A percentile compares a stretch with the other conserved stretches of the same genome.
These are phyloP conservation scores for Abrostola triplasia DNA, from an alignment of 2,888 invertebrate genomes.

Conservation along the genomic window DNA sequence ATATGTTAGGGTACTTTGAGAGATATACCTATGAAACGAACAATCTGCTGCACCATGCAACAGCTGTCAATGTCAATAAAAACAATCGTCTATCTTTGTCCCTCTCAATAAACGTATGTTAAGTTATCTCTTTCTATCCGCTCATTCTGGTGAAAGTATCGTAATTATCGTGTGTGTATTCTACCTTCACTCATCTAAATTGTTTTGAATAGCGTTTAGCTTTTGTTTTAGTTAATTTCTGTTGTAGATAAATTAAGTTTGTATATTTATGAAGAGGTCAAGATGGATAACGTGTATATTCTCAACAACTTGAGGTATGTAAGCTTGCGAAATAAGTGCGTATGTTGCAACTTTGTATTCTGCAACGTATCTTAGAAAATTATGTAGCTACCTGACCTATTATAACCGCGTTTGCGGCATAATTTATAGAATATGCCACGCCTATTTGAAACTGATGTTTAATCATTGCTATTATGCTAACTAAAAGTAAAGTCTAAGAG, in stretches of 20 bases:
- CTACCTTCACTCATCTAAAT: conserved; percentile 14
- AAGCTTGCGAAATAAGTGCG: conserved; percentile 38
- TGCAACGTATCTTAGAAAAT: conserved; percentile 31
- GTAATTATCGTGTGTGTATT: conserved; percentile 8
- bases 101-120: fast-evolving
- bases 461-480: background rate
- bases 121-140: conserved; percentile 13
- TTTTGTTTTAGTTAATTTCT: conserved; percentile 30
- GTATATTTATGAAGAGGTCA: conserved; percentile 52
- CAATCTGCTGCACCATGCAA: background rate
- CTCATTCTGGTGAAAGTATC: conserved; percentile 44
- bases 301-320: conserved; percentile 81
- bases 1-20: too few species aligned
- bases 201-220: conserved; percentile 38
- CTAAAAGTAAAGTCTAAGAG: conserved; percentile 8
- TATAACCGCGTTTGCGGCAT: background rate
- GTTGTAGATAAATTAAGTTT: conserved; percentile 3
- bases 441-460: background rate
- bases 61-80: conserved; percentile 29
- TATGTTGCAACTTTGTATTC: conserved; percentile 45
- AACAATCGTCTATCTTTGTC: conserved; percentile 21
- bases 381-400: conserved; percentile 17
- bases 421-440: background rate
- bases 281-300: conserved; percentile 80
- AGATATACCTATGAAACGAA: too few species aligned